phyloP scores from a whole-genome alignment of 1,140 invertebrate genomes.

The Phthorimaea operculella region DNA sequence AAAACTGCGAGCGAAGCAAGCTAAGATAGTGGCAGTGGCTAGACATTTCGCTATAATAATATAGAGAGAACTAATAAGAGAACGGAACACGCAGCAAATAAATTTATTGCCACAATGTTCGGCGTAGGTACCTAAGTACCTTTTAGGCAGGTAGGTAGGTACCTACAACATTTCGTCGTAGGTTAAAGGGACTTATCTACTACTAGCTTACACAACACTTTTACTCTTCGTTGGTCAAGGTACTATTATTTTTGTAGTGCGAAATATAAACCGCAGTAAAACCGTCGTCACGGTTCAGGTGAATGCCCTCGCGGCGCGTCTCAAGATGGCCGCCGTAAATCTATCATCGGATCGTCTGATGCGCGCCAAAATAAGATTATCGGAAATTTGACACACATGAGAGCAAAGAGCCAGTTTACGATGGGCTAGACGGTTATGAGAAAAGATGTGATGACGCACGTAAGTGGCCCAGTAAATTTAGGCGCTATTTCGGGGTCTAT shows the following conservation, averaged over 20 bases:
- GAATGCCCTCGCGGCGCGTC: slow-evolving; percentile 40
- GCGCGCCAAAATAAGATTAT: slow-evolving; percentile 67
- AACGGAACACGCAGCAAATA: no score
- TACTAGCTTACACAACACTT: no score
- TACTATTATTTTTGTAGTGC: slow-evolving; percentile 55
- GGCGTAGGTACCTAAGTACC: no score
- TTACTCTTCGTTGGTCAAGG: slow-evolving; percentile 33
- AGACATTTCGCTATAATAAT: no score
- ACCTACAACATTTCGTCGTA: no score
- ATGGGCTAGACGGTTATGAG: slow-evolving; percentile 10
- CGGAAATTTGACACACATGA: slow-evolving; percentile 62
- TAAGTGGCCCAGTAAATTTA: slow-evolving; percentile 33
- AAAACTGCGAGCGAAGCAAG: no score
- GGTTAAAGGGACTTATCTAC: no score
- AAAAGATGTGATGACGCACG: slow-evolving; percentile 7
- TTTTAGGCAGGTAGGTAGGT: no score
- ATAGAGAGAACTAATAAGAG: no score
- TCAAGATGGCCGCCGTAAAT: slow-evolving; percentile 59
- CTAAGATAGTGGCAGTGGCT: no score
- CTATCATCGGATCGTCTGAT: slow-evolving; percentile 60
- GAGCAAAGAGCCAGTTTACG: slow-evolving; percentile 35
- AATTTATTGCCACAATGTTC: no score
- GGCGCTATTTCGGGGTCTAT: not conserved
- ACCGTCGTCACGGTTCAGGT: slow-evolving; percentile 56
- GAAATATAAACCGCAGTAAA: slow-evolving; percentile 57